These are phyloP conservation scores for Aurelia sp. DNA, from an alignment of 30 jellyfish, hydroid and myxozoan species.

Conservation along the genomic window DNA sequence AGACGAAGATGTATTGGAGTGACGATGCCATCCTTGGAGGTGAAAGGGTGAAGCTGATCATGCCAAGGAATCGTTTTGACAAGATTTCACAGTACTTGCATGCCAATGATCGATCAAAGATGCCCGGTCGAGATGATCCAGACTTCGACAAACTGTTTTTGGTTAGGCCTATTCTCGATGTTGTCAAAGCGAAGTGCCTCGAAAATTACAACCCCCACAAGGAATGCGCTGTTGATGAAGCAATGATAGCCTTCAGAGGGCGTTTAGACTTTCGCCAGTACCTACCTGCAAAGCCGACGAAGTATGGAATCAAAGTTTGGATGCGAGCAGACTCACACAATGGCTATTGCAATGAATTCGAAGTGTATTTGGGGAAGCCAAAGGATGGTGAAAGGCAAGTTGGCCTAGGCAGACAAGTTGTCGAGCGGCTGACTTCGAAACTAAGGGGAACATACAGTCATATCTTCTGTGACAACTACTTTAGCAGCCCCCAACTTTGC, in stretches of 20 bases:
- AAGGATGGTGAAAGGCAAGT: neutral
- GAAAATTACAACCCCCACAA: slow-evolving; percentile 11
- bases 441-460: too few species aligned
- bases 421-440: too few species aligned
- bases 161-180: neutral
- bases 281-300: slow-evolving; percentile 41
- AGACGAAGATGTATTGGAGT: neutral
- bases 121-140: slow-evolving; percentile 2
- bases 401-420: neutral
- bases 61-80: slow-evolving; percentile 13
- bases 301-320: slow-evolving; percentile 35
- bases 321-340: slow-evolving; percentile 18
- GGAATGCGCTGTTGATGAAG: slow-evolving; percentile 8
- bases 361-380: slow-evolving; percentile 13
- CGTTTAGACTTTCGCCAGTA: neutral
- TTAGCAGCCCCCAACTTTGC: too few species aligned
- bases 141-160: slow-evolving; percentile 9
- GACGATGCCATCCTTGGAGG: slow-evolving; percentile 8
- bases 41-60: neutral
- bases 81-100: neutral
- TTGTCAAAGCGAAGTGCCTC: neutral
- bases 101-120: slow-evolving; percentile 6
- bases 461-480: too few species aligned
- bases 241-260: neutral
- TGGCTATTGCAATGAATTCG: slow-evolving; percentile 20